Evolutionary conservation across 2,888 invertebrate genomes (phyloP).

Genomic region (Laspeyria flexula): DNA sequence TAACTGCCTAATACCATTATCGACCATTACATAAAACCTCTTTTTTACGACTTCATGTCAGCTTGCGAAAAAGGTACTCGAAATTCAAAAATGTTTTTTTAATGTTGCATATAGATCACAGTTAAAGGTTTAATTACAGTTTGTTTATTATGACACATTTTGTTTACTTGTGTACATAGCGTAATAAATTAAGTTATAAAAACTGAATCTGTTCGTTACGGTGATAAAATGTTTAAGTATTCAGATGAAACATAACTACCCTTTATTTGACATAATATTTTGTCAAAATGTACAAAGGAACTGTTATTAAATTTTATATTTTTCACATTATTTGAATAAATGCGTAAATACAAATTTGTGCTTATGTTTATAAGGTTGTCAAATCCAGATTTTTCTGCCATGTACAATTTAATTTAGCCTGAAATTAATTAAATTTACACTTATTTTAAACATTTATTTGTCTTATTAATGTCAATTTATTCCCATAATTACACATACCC

Average conservation of each 20-base stretch:
- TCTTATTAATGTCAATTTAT: no score
- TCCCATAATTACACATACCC: no score
- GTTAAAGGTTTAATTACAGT: slow-evolving; percentile 4
- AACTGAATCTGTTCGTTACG: neutral
- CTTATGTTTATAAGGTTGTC: no score
- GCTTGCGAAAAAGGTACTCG: slow-evolving; percentile 46
- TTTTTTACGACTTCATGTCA: slow-evolving; percentile 57
- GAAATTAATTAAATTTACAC: no score
- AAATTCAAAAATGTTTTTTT: slow-evolving; percentile 25
- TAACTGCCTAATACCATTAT: slow-evolving; percentile 70
- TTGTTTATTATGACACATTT: neutral
- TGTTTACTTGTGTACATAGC: neutral
- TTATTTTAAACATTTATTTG: no score
- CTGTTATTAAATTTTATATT: no score
- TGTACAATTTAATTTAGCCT: no score
- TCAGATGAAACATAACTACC: neutral
- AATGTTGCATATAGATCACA: neutral
- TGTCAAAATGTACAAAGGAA: no score
- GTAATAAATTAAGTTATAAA: neutral
- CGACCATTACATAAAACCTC: slow-evolving; percentile 65
- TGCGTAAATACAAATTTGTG: no score
- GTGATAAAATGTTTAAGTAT: neutral
- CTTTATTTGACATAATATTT: no score
- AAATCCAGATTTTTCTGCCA: no score
- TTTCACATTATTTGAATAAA: no score